A percentile compares a stretch with the other conserved stretches of the same genome.
phyloP scores from a whole-genome alignment of 2,113 vertebrate species.

The Papio anubis region DNA sequence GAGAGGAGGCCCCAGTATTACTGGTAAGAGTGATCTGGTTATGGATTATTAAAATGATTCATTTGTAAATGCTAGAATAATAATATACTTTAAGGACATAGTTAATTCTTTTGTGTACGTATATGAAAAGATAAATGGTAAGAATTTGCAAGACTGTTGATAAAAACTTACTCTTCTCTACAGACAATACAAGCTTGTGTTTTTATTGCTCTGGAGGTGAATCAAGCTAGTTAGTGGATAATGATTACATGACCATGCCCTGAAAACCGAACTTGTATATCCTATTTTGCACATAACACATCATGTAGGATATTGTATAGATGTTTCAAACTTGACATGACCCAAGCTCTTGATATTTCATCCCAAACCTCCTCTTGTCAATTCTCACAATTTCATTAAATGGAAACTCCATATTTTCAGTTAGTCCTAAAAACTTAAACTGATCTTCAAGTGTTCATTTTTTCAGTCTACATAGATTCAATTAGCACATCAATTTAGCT shows the following conservation, averaged over 20 bases:
- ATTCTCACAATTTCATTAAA: background rate
- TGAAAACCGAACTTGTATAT: background rate
- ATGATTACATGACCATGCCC: background rate
- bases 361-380: background rate
- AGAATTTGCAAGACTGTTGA: background rate
- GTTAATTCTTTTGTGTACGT: background rate
- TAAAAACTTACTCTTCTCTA: background rate
- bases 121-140: background rate
- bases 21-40: background rate
- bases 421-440: background rate
- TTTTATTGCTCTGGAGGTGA: background rate
- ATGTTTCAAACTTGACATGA: background rate
- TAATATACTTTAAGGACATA: background rate
- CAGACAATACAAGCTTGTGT: background rate
- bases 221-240: background rate
- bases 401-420: background rate
- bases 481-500: background rate
- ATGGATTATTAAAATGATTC: background rate
- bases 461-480: background rate
- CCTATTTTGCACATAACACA: accelerated
- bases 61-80: background rate
- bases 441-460: background rate
- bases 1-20: background rate
- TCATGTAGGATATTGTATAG: background rate
- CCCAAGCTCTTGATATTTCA: background rate